These are phyloP conservation scores for Graphium colonna DNA, from an alignment of 2,888 invertebrate genomes.

Conservation along the genomic window DNA sequence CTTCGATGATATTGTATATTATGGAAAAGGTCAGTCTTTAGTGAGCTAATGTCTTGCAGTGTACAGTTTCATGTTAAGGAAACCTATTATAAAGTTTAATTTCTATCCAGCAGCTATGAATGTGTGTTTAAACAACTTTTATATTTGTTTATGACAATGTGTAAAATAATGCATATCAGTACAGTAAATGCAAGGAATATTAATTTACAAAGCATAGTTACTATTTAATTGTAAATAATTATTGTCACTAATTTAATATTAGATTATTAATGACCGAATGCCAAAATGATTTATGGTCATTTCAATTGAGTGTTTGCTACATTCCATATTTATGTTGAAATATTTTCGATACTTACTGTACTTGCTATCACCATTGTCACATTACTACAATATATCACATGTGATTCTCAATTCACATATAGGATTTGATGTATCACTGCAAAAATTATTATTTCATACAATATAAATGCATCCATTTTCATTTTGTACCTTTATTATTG, in stretches of 20 bases:
- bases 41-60: conserved; percentile 66
- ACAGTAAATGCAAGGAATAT: conserved; percentile 69
- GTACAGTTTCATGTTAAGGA: conserved; percentile 71
- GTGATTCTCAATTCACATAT: background rate
- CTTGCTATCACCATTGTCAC: conserved; percentile 38
- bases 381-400: conserved; percentile 7
- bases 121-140: conserved; percentile 80
- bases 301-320: conserved; percentile 78
- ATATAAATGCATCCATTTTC: background rate
- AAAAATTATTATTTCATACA: too few species aligned
- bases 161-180: conserved; percentile 73
- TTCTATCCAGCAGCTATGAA: conserved; percentile 72
- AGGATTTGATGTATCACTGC: too few species aligned
- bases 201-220: conserved; percentile 74
- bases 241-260: conserved; percentile 74
- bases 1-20: conserved; percentile 65
- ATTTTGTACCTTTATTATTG: background rate
- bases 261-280: conserved; percentile 66
- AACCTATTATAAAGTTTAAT: conserved; percentile 67
- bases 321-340: conserved; percentile 80
- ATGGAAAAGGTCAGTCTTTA: conserved; percentile 58
- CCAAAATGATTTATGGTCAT: conserved; percentile 66
- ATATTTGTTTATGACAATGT: conserved; percentile 69
- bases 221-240: conserved; percentile 74
- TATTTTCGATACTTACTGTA: conserved; percentile 67